Base-by-base conservation (phyloP, 2,113 vertebrate species). In the Alethe diademata region DNA sequence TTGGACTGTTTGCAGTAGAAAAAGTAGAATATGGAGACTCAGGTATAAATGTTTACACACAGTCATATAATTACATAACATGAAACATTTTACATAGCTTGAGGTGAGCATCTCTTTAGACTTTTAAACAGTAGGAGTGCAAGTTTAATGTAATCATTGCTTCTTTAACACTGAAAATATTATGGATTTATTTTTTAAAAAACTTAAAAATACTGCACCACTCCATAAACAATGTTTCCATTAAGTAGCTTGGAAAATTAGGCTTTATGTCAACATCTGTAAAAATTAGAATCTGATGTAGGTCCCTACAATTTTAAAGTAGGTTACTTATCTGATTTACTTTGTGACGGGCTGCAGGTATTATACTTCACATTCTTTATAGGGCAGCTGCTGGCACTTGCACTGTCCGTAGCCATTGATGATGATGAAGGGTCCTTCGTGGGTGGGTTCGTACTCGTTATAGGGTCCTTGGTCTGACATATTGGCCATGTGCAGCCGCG, bases 281-380 rank as follows among this genome's bases (percentile, higher is more conserved):
- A 98, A 98, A 98, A 98, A 98, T 97, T 97, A 98, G 97, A 96
- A 95, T 97, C 94, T 94, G 97, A 94, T 97, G 82, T 91, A 93
- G 96, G 97, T 94, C 95, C 97, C 97, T 97, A 97, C 97, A 93
- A 96, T 98, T 95, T 98, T 98, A 97, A 98, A 98, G 97, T 97
- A 98, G 97, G 95, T 98, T 98, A 98, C 98, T 98, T 97, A 98
- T 98, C 98, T 98, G 97, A 42, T 96, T 90, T 88, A 93, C 83
- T 96, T 95, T 96, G 87, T 71, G 97, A 86, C 95, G 97, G 91
- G 38, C 43, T 92, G 95, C 93, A 48, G 96, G 58, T 92, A 98
- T 99, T 98, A 99, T 98, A 99, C 99, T 99, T 99, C 99, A 98
- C 99, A 99, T 98, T 99, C 99, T 98, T 99, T 99, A 95, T 99